Evolutionary conservation across 2,797 vertebrate species (phyloP).

Genomic region (Masticophis lateralis): DNA sequence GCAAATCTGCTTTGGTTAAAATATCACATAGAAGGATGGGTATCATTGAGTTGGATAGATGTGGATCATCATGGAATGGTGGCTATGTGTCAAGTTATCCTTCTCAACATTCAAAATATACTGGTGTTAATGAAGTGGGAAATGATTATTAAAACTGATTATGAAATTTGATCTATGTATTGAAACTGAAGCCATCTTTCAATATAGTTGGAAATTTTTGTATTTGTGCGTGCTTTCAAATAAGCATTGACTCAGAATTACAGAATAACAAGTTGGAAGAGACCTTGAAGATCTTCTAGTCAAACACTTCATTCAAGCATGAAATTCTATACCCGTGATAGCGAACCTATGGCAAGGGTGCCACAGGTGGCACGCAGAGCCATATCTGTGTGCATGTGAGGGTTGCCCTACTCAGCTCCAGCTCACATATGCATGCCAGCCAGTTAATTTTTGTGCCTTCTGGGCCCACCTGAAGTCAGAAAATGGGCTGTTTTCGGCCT

Average conservation of each 20-base stretch:
- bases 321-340: too few species aligned
- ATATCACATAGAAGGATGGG: neutral
- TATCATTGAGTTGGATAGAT: neutral
- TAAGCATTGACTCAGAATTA: neutral
- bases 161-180: neutral
- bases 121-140: neutral
- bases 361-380: too few species aligned
- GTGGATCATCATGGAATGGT: neutral
- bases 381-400: too few species aligned
- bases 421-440: too few species aligned
- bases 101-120: neutral
- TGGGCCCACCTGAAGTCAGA: too few species aligned
- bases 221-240: neutral
- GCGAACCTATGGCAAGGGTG: too few species aligned
- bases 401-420: too few species aligned
- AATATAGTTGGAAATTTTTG: neutral
- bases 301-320: neutral
- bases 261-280: neutral
- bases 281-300: neutral
- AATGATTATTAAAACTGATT: neutral
- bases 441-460: too few species aligned
- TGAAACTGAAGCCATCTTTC: neutral
- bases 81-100: neutral
- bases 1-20: neutral
- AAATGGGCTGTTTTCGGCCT: too few species aligned